Conservation (phyloP, 2,113 vertebrate species). For the Rostratula benghalensis region DNA sequence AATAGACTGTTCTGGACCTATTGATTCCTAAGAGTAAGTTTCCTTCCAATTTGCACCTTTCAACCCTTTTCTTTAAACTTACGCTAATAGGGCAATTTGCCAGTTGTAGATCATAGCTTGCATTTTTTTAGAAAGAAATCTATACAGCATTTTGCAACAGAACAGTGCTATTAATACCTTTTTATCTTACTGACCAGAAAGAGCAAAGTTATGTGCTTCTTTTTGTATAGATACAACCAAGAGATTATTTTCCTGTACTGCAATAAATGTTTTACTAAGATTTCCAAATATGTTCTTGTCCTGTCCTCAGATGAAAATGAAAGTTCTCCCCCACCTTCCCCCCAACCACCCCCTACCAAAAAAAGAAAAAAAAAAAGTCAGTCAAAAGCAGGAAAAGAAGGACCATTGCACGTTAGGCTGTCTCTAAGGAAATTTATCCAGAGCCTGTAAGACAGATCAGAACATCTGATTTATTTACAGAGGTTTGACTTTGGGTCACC, state of each 20-base stretch:
- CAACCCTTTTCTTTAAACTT: constrained; percentile 35
- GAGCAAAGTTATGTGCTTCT: neutral
- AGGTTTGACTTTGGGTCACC: neutral
- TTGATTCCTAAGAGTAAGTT: constrained; percentile 55
- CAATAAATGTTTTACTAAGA: neutral
- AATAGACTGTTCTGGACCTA: constrained; percentile 60
- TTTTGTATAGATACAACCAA: neutral
- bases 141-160: neutral
- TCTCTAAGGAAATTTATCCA: neutral
- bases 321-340: rapidly evolving
- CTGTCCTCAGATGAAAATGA: neutral
- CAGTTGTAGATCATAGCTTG: neutral
- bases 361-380: neutral
- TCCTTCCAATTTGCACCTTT: constrained; percentile 38
- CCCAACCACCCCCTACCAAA: too few relatives aligned
- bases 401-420: neutral
- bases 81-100: constrained; percentile 20
- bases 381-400: neutral
- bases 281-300: neutral
- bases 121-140: neutral
- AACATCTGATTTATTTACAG: neutral
- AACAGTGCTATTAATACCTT: neutral
- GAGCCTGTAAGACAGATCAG: neutral
- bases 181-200: neutral
- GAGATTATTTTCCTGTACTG: neutral